Percentiles rank a stretch among this genome's conserved stretches.
Evolutionary conservation across 2,888 invertebrate species (phyloP).

Genomic region (Ganaspis brasiliensis): DNA sequence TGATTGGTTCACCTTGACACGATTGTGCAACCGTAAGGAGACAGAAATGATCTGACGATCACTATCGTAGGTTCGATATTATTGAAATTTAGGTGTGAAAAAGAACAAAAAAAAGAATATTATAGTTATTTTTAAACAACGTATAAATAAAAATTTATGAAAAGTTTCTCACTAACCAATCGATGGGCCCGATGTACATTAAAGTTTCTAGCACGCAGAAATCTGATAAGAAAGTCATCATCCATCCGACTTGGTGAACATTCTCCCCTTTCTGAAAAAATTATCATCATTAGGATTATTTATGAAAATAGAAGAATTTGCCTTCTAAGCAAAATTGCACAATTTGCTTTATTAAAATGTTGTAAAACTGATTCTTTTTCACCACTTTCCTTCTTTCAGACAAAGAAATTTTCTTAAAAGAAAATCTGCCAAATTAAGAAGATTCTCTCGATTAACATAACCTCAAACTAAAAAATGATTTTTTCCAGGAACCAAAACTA

Average conservation of each 20-base stretch:
- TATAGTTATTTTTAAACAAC: background rate
- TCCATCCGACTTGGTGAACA: constrained; percentile 89
- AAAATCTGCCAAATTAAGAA: too few relatives aligned
- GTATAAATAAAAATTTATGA: constrained; percentile 42
- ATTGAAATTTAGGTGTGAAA: constrained; percentile 50
- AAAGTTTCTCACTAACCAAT: constrained; percentile 83
- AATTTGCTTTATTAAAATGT: constrained; percentile 4
- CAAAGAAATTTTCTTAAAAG: constrained; percentile 1
- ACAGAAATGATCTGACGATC: constrained; percentile 47
- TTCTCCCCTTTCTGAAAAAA: constrained; percentile 86
- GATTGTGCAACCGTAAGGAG: constrained; percentile 62
- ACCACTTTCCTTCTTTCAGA: background rate
- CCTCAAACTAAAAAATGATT: too few relatives aligned
- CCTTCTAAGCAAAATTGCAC: background rate
- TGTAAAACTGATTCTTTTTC: background rate
- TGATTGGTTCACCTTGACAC: constrained; percentile 65
- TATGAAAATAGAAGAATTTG: constrained; percentile 7
- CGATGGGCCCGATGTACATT: constrained; percentile 87
- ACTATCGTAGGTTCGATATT: constrained; percentile 54
- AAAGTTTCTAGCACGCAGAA: constrained; percentile 88
- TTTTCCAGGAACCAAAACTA: too few relatives aligned
- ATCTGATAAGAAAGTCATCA: constrained; percentile 88
- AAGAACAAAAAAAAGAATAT: constrained; percentile 6
- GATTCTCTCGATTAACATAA: too few relatives aligned
- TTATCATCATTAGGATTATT: constrained; percentile 1